Conservation (phyloP, 2,113 vertebrate species). For the Fregata magnificens region DNA sequence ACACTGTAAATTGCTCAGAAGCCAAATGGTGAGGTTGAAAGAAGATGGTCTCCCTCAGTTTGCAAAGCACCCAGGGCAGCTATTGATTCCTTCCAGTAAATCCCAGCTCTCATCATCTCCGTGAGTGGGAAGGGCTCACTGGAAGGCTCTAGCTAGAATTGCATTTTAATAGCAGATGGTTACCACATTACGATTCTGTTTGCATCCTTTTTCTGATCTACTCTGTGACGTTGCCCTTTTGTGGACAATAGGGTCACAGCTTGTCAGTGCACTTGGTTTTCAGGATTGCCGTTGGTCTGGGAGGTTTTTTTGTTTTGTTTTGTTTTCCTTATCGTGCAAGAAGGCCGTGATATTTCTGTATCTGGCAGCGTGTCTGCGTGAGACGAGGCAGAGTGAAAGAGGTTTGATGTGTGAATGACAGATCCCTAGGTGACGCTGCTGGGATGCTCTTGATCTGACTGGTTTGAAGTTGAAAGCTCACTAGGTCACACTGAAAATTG, state of each 20-base stretch:
- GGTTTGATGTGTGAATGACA: conserved; percentile 67
- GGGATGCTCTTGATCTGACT: conserved; percentile 77
- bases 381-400: conserved; percentile 41
- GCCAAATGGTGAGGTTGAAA: not conserved
- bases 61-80: not conserved
- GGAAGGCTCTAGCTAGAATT: not conserved
- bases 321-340: not conserved
- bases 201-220: not conserved
- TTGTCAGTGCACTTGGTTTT: not conserved
- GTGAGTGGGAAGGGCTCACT: not conserved
- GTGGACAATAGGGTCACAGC: not conserved
- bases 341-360: conserved; percentile 5
- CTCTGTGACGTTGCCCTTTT: not conserved
- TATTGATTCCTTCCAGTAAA: not conserved
- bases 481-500: conserved; percentile 71
- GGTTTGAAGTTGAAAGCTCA: conserved; percentile 79
- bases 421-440: conserved; percentile 60
- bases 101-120: not conserved
- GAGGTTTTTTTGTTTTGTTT: not conserved
- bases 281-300: not conserved
- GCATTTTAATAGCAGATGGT: not conserved
- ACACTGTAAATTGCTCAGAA: not conserved
- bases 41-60: not conserved
- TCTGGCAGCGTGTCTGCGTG: conserved; percentile 11
- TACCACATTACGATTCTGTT: not conserved